phyloP scores from a whole-genome alignment of 2,888 invertebrate genomes.

The Brenthis daphne region DNA sequence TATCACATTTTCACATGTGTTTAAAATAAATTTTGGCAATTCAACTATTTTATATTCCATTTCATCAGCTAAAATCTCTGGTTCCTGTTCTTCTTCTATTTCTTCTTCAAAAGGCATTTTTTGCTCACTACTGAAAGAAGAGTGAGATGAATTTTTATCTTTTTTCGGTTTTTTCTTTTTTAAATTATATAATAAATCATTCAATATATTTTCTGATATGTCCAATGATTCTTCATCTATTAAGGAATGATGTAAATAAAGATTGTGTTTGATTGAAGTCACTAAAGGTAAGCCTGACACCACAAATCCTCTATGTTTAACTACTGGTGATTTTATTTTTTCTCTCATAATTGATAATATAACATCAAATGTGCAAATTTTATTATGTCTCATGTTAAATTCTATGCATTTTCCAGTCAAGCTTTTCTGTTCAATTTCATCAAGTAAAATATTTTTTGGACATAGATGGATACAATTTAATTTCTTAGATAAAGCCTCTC shows the following conservation, averaged over 20 bases:
- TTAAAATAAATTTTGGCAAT: conserved; percentile 64
- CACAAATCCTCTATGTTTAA: conserved; percentile 84
- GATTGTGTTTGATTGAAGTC: conserved; percentile 56
- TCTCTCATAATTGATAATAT: conserved; percentile 77
- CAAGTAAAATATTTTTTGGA: conserved; percentile 77
- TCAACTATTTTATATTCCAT: conserved; percentile 50
- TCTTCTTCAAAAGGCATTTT: conserved; percentile 48
- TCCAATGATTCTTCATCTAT: conserved; percentile 60
- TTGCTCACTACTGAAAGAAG: conserved; percentile 52
- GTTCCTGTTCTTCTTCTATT: conserved; percentile 49
- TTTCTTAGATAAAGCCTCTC: conserved; percentile 79
- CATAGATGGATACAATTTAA: conserved; percentile 82
- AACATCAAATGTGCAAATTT: conserved; percentile 73
- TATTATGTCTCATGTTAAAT: conserved; percentile 80
- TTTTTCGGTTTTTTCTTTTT: conserved; percentile 58
- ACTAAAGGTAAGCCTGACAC: conserved; percentile 85
- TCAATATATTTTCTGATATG: conserved; percentile 52
- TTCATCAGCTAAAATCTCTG: conserved; percentile 49
- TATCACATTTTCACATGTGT: conserved; percentile 57
- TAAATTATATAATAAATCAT: conserved; percentile 56
- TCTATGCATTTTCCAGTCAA: conserved; percentile 81
- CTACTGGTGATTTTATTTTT: conserved; percentile 74
- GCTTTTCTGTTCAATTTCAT: conserved; percentile 82
- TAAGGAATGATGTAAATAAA: conserved; percentile 50
- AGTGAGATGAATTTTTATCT: conserved; percentile 37